phyloP scores from a whole-genome alignment of 1,140 invertebrate species.

The Zaprionus tsacasi region DNA sequence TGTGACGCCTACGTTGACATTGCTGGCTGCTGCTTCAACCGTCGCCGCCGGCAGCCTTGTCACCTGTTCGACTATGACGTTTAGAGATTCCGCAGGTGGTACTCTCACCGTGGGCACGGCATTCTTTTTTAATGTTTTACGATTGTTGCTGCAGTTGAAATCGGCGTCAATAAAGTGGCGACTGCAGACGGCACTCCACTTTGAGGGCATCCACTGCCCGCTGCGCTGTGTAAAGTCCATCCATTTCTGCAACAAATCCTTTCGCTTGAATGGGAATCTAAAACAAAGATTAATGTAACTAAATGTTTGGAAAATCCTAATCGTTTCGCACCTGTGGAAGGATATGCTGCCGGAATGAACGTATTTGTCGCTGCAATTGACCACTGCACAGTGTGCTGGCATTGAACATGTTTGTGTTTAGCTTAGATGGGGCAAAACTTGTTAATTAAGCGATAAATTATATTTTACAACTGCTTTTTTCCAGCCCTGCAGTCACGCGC shows the following conservation, averaged over 20 bases:
- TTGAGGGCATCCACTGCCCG: constrained; percentile 73
- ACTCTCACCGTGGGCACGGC: constrained; percentile 68
- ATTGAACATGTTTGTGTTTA: constrained; percentile 41
- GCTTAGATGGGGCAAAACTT: not conserved
- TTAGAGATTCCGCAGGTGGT: constrained; percentile 1
- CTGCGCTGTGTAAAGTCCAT: constrained; percentile 67
- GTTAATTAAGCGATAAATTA: not conserved
- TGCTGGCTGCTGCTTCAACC: constrained; percentile 11
- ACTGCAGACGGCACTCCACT: constrained; percentile 79
- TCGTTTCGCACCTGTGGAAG: constrained; percentile 67
- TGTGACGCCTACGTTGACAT: constrained; percentile 7
- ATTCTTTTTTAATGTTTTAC: constrained; percentile 74
- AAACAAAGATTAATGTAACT: not conserved
- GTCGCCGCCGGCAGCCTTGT: constrained; percentile 11
- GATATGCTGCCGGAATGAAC: constrained; percentile 77
- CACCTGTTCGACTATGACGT: constrained; percentile 50
- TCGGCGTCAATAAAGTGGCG: constrained; percentile 71
- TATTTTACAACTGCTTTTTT: not conserved
- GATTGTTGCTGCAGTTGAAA: constrained; percentile 68
- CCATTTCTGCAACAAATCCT: constrained; percentile 77
- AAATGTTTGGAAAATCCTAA: not conserved
- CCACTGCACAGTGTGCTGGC: constrained; percentile 78
- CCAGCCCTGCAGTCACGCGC: too few relatives aligned
- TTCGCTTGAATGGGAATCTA: constrained; percentile 77
- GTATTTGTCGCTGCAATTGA: constrained; percentile 82